Evolutionary conservation across 2,113 vertebrate species (phyloP).

Genomic region (Hippocampus guttulatus): DNA sequence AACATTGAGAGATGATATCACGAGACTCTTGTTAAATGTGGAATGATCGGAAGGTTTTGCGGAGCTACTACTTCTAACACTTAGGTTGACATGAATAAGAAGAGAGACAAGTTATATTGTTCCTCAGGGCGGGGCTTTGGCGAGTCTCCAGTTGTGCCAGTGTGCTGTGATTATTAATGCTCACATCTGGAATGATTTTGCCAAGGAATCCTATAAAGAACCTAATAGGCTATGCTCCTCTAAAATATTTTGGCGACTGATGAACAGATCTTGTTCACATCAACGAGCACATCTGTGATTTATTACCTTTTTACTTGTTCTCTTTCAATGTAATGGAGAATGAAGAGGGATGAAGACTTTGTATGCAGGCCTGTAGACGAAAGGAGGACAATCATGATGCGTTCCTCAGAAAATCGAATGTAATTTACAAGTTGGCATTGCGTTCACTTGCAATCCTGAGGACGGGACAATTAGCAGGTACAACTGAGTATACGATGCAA

Average conservation of each 20-base stretch:
- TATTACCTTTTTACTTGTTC: conserved; percentile 45
- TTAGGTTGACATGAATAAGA: conserved; percentile 28
- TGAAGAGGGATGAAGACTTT: conserved; percentile 24
- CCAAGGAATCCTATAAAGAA: conserved; percentile 69
- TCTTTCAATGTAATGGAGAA: conserved; percentile 17
- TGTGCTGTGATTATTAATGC: conserved; percentile 62
- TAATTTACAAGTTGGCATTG: neutral
- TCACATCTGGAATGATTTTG: conserved; percentile 73
- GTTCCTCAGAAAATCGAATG: neutral
- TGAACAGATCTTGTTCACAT: conserved; percentile 67
- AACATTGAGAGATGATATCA: neutral
- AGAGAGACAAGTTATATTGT: conserved; percentile 35
- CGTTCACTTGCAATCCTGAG: neutral
- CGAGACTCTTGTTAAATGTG: neutral
- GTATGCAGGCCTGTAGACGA: neutral
- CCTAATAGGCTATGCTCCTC: conserved; percentile 66
- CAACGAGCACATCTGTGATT: conserved; percentile 66
- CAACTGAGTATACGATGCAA: neutral
- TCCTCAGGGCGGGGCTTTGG: conserved; percentile 29
- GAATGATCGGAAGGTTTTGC: neutral
- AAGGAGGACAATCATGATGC: neutral
- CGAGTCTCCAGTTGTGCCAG: conserved; percentile 42
- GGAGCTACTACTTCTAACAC: conserved; percentile 7
- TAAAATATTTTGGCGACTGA: conserved; percentile 68
- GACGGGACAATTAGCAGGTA: neutral